A percentile compares a stretch with the other conserved stretches of the same genome.
Conservation (phyloP, 2,113 vertebrate genomes). For the Hippocampus abdominalis region DNA sequence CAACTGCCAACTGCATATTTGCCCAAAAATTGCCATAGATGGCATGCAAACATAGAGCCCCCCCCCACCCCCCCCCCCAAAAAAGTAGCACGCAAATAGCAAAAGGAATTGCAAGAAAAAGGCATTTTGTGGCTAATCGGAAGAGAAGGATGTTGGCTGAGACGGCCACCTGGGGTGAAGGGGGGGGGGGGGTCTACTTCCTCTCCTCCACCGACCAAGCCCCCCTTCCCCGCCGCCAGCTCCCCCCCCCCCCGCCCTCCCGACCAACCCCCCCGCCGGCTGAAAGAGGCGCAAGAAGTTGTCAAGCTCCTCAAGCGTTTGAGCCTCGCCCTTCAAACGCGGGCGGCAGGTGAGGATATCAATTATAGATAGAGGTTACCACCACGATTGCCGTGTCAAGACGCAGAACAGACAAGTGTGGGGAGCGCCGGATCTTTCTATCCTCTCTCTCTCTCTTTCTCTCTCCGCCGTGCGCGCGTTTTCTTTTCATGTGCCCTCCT, state of each 20-base stretch:
- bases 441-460: conserved; percentile 72
- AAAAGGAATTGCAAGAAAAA: conserved; percentile 51
- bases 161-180: conserved; percentile 52
- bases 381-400: conserved; percentile 90
- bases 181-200: neutral
- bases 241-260: conserved; percentile 24
- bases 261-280: conserved; percentile 41
- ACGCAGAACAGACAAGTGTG: conserved; percentile 91
- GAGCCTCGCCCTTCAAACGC: conserved; percentile 93
- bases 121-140: conserved; percentile 29
- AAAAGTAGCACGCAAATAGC: too few species aligned
- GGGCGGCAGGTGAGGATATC: conserved; percentile 94
- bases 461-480: conserved; percentile 23
- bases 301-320: conserved; percentile 96
- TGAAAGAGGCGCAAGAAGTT: conserved; percentile 87
- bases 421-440: conserved; percentile 96
- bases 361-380: conserved; percentile 99
- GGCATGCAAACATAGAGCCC: too few species aligned
- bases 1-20: too few species aligned
- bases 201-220: conserved; percentile 18
- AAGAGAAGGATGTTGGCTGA: conserved; percentile 38
- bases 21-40: too few species aligned
- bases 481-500: conserved; percentile 34
- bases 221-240: conserved; percentile 8
- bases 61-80: too few species aligned